Conservation (phyloP, 2,113 vertebrate species). For the Hypanus sabinus region DNA sequence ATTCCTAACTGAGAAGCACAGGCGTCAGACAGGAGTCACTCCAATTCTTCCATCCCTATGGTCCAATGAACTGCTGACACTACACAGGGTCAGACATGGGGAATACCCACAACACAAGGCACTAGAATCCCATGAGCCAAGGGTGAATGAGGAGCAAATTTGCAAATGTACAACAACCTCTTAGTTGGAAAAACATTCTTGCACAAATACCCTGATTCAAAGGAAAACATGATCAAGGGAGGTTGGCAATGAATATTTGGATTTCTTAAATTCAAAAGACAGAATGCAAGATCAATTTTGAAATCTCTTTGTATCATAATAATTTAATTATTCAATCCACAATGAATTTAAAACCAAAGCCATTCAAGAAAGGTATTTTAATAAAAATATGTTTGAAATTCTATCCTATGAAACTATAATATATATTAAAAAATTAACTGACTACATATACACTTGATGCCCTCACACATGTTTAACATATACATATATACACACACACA, state of each 20-base stretch:
- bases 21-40: not conserved
- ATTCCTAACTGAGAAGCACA: not conserved
- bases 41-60: not conserved
- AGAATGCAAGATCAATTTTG: not conserved
- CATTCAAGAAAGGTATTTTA: not conserved
- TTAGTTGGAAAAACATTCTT: not conserved
- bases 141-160: not conserved
- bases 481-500: too few species aligned
- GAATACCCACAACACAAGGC: not conserved
- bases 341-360: not conserved
- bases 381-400: not conserved
- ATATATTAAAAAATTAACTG: not conserved
- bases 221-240: not conserved
- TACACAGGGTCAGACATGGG: not conserved
- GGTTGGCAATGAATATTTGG: not conserved
- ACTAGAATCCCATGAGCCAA: not conserved
- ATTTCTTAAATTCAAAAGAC: not conserved
- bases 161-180: not conserved
- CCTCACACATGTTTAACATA: too few species aligned
- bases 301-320: constrained; percentile 6
- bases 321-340: not conserved
- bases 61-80: not conserved
- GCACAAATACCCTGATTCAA: not conserved
- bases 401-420: not conserved
- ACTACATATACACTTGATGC: not conserved